Conservation (phyloP, 2,797 vertebrate species). For the Paguma larvata region DNA sequence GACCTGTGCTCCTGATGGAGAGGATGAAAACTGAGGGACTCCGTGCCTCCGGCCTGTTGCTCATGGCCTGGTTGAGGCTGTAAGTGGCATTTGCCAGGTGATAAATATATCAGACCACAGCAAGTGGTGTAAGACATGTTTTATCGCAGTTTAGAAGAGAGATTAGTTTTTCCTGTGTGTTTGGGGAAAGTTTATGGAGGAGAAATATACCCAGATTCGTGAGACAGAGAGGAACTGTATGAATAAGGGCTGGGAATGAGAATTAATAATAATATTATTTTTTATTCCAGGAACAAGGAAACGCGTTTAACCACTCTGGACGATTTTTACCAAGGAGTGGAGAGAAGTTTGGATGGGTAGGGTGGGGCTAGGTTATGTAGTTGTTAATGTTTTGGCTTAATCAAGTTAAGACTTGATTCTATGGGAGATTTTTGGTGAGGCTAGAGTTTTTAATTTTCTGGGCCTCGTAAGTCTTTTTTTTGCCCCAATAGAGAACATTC, state of each 20-base stretch:
- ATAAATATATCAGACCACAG: background rate
- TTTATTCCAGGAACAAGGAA: slow-evolving; percentile 6
- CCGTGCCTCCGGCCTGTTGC: background rate
- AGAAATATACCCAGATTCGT: background rate
- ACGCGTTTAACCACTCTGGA: background rate
- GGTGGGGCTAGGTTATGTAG: background rate
- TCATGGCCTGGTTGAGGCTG: background rate
- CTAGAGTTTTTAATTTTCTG: slow-evolving; percentile 45
- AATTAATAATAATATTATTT: background rate
- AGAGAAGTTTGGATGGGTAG: background rate
- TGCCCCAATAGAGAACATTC: background rate
- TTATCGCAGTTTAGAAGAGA: background rate
- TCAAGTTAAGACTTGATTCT: background rate
- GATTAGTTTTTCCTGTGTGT: background rate
- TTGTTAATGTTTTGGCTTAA: background rate
- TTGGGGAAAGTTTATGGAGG: background rate
- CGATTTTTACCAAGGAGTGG: background rate
- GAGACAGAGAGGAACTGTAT: background rate
- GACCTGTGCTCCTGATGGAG: background rate
- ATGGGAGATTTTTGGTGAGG: slow-evolving; percentile 7
- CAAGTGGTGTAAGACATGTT: background rate
- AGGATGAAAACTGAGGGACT: background rate
- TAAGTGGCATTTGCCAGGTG: background rate
- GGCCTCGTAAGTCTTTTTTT: background rate
- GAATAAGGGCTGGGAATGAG: background rate